phyloP scores from a whole-genome alignment of 2,113 vertebrate species.

The Thalassoma bifasciatum region DNA sequence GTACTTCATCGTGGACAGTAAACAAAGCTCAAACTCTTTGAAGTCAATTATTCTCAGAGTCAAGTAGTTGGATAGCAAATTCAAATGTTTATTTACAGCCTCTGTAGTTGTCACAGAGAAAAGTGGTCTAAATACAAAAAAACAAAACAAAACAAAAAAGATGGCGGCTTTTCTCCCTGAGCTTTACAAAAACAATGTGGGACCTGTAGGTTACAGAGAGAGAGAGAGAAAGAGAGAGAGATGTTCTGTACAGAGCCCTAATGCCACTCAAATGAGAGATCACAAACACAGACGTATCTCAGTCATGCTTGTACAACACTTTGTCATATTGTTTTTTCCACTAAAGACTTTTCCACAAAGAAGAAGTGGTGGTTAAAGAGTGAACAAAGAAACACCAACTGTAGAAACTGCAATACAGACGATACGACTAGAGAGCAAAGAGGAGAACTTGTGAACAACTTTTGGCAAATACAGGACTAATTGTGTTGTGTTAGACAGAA shows the following conservation, averaged over 20 bases:
- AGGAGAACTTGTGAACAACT: conserved; percentile 9
- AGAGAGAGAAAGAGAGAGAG: conserved; percentile 53
- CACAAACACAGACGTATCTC: conserved; percentile 31
- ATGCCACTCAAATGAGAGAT: conserved; percentile 64
- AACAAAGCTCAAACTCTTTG: background rate
- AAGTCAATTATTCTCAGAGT: conserved; percentile 27
- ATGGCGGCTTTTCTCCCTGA: conserved; percentile 85
- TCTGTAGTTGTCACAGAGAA: conserved; percentile 74
- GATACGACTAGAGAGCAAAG: conserved; percentile 25
- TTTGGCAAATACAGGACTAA: conserved; percentile 25
- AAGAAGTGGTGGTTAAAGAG: conserved; percentile 13
- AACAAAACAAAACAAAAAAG: conserved; percentile 46
- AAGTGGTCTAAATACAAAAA: conserved; percentile 77
- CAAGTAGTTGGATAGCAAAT: conserved; percentile 75
- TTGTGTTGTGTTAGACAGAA: background rate
- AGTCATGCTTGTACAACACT: conserved; percentile 52
- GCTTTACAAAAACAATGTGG: conserved; percentile 79
- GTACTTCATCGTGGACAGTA: conserved; percentile 18
- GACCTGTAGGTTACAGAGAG: conserved; percentile 66
- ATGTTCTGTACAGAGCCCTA: conserved; percentile 75
- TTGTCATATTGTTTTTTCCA: conserved; percentile 33
- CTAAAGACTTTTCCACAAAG: conserved; percentile 34
- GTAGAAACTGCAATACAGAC: conserved; percentile 22
- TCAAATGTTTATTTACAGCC: conserved; percentile 86
- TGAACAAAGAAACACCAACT: background rate